Conservation (phyloP, 2,797 vertebrate species). For the Helicolenus hilgendorfi region DNA sequence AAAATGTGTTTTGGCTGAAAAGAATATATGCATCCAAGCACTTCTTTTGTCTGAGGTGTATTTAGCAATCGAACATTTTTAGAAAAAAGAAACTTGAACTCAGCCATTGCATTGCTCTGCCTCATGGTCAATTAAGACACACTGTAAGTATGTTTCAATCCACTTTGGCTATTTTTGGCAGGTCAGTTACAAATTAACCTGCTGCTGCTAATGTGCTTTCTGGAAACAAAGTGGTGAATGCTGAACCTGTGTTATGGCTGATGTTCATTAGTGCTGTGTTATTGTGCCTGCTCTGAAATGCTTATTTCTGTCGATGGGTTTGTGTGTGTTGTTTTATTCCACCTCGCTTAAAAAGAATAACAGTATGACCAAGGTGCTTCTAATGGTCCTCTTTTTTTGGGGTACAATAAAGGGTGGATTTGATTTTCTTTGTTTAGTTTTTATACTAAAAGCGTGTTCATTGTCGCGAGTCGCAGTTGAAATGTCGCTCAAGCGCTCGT, state of each 20-base stretch:
- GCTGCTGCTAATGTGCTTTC: conserved; percentile 1
- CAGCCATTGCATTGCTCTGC: background rate
- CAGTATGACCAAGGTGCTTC: background rate
- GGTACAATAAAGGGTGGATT: background rate
- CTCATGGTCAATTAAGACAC: background rate
- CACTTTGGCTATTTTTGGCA: background rate
- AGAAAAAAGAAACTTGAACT: background rate
- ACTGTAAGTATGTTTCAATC: background rate
- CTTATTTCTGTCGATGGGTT: background rate
- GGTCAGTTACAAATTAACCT: background rate
- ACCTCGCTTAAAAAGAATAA: background rate
- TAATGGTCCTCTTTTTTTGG: background rate
- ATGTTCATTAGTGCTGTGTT: background rate
- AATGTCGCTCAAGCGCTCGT: background rate
- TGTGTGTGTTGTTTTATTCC: background rate
- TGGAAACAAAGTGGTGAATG: background rate
- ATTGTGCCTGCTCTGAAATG: background rate
- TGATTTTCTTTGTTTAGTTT: background rate
- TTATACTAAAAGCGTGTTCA: background rate
- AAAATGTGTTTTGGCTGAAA: background rate
- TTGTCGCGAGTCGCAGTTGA: background rate
- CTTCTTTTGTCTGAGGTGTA: background rate
- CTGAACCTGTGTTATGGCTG: background rate
- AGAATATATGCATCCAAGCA: background rate
- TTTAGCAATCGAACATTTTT: background rate